Percentiles rank a stretch among this genome's conserved stretches.
These are phyloP conservation scores for Prunella himalayana DNA, from an alignment of 2,113 vertebrate genomes.

Conservation along the genomic window DNA sequence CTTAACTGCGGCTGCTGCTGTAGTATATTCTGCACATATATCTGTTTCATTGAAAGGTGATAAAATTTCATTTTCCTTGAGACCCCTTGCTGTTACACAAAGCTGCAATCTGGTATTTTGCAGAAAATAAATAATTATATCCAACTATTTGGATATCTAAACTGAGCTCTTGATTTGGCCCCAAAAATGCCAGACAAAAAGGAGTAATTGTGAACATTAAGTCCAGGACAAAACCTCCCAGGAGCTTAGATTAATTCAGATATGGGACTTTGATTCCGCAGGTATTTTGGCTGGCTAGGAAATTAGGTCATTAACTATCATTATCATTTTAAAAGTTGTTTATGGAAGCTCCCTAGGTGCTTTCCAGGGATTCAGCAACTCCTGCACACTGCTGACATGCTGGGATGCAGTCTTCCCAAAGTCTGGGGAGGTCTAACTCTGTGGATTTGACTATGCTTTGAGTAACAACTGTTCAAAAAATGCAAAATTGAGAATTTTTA, in stretches of 20 bases:
- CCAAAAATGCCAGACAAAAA: constrained; percentile 21
- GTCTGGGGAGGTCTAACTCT: background rate
- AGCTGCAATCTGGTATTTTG: background rate
- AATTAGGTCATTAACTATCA: constrained; percentile 63
- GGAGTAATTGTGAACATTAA: constrained; percentile 29
- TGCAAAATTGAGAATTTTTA: background rate
- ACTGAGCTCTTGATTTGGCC: constrained; percentile 1
- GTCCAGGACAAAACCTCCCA: constrained; percentile 56
- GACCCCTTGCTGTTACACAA: background rate
- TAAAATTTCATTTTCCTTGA: background rate
- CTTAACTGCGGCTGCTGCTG: background rate
- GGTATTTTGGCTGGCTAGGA: constrained; percentile 59
- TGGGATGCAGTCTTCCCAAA: background rate
- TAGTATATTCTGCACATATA: background rate
- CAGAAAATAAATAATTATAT: background rate
- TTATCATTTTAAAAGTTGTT: constrained; percentile 52
- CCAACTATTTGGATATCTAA: background rate
- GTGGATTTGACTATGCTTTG: background rate
- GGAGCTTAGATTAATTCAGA: constrained; percentile 54
- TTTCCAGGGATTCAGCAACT: constrained; percentile 61
- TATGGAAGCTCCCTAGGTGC: constrained; percentile 58
- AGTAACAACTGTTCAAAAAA: background rate
- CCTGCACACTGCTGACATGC: background rate
- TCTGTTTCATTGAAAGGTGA: background rate
- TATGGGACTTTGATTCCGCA: constrained; percentile 16